phyloP scores from a whole-genome alignment of 2,888 invertebrate genomes.

The Deladenus siricidicola region DNA sequence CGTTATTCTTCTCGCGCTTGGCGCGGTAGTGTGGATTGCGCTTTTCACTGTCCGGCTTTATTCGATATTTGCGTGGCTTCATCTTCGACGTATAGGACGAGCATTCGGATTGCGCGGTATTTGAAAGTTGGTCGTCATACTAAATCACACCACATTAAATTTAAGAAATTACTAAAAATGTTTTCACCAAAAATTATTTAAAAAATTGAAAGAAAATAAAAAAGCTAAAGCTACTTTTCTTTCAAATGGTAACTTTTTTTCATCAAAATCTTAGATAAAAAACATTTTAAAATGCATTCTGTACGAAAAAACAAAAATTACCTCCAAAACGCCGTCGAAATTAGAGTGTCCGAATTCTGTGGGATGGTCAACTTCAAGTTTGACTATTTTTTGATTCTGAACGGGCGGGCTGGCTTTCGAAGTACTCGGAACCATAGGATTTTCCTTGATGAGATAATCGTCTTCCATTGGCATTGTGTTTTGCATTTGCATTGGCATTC shows the following conservation, averaged over 20 bases:
- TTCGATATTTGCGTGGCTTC: slow-evolving; percentile 33
- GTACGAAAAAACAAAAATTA: too few relatives aligned
- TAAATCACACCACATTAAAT: too few relatives aligned
- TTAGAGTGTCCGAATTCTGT: not conserved
- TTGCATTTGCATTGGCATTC: not conserved
- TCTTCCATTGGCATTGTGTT: not conserved
- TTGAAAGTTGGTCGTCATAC: too few relatives aligned
- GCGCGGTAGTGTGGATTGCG: slow-evolving; percentile 27
- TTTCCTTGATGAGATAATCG: not conserved
- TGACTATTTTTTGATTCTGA: not conserved
- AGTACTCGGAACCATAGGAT: not conserved
- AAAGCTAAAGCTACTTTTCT: too few relatives aligned
- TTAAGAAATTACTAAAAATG: too few relatives aligned
- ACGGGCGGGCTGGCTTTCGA: not conserved
- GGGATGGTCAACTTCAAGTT: not conserved
- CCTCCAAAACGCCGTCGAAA: not conserved
- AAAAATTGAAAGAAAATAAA: too few relatives aligned
- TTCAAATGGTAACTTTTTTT: too few relatives aligned
- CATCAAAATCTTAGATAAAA: too few relatives aligned
- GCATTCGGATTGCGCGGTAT: not conserved
- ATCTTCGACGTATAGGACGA: not conserved
- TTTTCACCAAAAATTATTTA: too few relatives aligned
- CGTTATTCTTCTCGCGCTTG: slow-evolving; percentile 35
- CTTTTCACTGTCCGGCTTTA: slow-evolving; percentile 33
- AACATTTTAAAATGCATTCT: too few relatives aligned